Evolutionary conservation across 2,888 invertebrate genomes (phyloP), one percentile per base, ranked within the genome.

Genomic region (Kuschelorhynchus macadamiae): DNA sequence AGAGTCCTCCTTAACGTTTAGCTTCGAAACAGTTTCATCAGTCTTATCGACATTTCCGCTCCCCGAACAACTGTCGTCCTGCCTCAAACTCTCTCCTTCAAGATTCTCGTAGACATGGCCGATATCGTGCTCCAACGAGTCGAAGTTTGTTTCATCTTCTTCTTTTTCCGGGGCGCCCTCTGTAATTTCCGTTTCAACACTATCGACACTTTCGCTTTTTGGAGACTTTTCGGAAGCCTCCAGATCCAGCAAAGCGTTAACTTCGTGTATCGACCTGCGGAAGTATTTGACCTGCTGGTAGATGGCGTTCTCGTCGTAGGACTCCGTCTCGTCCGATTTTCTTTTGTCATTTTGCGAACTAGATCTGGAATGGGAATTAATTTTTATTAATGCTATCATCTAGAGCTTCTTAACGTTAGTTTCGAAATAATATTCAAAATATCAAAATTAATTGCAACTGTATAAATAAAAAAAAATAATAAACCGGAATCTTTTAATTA

Each of bases 201-300:
- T 36, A 3, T 36, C 53, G 11, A 47, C 46, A 5, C 55, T 39
- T 14, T 55, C 50, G 16, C 17, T 20, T n/a, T n/a, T n/a, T n/a
- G n/a, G n/a, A n/a, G n/a, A n/a, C 12, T 50, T 44, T 18, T 56
- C 36, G 5, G 49, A n/a, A 12, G 18, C 12, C 60, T 83, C 83
- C 30, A 79, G 25, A 25, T 81, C 81, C 4, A 88, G 74, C 60
- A 89, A 74, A 17, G 87, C 89, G 78, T 93, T 93, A 0, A 92
- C 91, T 82, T 92, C 92, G 44, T 91, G 89, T 39, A 92, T 89
- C 17, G 91, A 91, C 74, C 90, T 86, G 39, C 89, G 86, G 74
- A 92, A 91, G 78, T 91, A 90, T 75, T 92, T 92, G 0, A 93
- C 92, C 73, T 85, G 92, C 88, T 91, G 91, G 76, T 93, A 93